These are phyloP conservation scores for Poecilia picta DNA, from an alignment of 2,797 vertebrate species.

Conservation along the genomic window DNA sequence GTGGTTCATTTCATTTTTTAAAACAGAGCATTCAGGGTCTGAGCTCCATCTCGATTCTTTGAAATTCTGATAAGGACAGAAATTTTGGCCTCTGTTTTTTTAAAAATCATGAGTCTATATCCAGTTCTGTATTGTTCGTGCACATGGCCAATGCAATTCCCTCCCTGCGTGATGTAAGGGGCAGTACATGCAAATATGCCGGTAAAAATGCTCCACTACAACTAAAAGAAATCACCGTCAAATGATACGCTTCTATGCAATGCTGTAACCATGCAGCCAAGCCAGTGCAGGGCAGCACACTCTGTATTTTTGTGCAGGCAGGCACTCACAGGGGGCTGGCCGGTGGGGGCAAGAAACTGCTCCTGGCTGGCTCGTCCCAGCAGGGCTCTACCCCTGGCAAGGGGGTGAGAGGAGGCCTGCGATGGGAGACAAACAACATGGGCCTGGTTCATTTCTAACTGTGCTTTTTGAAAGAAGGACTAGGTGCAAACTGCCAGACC, in stretches of 20 bases:
- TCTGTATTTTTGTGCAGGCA: constrained; percentile 78
- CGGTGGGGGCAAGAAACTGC: constrained; percentile 87
- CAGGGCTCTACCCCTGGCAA: constrained; percentile 90
- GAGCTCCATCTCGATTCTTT: neutral
- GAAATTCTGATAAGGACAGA: neutral
- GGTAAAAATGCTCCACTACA: constrained; percentile 51
- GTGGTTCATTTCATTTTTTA: neutral
- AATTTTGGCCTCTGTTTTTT: neutral
- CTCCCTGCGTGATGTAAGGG: constrained; percentile 36
- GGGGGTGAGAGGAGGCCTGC: constrained; percentile 89
- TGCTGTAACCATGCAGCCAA: constrained; percentile 83
- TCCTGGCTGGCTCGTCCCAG: constrained; percentile 88
- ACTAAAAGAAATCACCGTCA: constrained; percentile 47
- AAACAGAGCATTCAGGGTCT: neutral
- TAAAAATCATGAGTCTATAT: constrained; percentile 57
- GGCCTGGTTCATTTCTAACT: constrained; percentile 81
- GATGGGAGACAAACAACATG: constrained; percentile 85
- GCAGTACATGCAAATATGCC: constrained; percentile 68
- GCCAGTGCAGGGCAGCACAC: constrained; percentile 78
- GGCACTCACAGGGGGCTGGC: constrained; percentile 89
- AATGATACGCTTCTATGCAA: constrained; percentile 66
- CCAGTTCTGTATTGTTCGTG: constrained; percentile 67
- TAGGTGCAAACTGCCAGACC: constrained; percentile 58
- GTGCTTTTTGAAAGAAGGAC: constrained; percentile 62
- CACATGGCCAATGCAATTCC: constrained; percentile 51